Evolutionary conservation across 2,113 vertebrate species (phyloP).

Genomic region (Colossoma macropomum): DNA sequence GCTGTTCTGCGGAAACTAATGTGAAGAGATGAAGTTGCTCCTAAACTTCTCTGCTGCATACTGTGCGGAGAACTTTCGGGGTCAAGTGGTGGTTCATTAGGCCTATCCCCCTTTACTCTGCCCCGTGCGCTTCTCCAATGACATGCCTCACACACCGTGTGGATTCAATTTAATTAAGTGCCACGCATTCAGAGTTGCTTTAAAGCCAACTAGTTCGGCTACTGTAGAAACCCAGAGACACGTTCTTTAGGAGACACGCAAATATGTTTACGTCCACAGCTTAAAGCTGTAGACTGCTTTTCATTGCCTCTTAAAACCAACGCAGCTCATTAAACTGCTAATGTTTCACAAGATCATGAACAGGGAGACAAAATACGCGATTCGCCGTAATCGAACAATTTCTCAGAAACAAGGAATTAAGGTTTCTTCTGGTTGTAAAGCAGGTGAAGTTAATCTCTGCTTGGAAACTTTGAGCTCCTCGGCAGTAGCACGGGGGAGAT

Average conservation of each 20-base stretch:
- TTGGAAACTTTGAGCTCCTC: no score
- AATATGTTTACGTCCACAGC: not conserved
- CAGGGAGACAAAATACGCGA: no score
- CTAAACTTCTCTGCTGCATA: conserved; percentile 65
- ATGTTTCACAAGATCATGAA: no score
- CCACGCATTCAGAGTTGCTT: conserved; percentile 64
- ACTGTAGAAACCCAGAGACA: not conserved
- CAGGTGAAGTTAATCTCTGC: no score
- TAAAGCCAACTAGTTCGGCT: conserved; percentile 1
- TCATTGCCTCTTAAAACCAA: no score
- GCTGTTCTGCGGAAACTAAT: conserved; percentile 26
- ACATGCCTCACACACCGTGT: conserved; percentile 60
- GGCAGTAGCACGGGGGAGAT: no score
- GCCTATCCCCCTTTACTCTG: conserved; percentile 67
- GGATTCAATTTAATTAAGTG: conserved; percentile 75
- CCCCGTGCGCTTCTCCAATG: conserved; percentile 50
- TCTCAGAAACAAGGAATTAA: no score
- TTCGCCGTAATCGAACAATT: no score
- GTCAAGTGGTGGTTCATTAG: conserved; percentile 77
- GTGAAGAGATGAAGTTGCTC: conserved; percentile 59
- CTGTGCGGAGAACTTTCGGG: conserved; percentile 69
- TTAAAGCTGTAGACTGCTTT: no score
- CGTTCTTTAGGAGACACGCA: not conserved
- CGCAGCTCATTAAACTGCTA: no score
- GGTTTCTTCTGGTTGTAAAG: no score